A percentile compares a stretch with the other conserved stretches of the same genome.
phyloP scores from a whole-genome alignment of 1,140 invertebrate species.

The Bombyx mori region DNA sequence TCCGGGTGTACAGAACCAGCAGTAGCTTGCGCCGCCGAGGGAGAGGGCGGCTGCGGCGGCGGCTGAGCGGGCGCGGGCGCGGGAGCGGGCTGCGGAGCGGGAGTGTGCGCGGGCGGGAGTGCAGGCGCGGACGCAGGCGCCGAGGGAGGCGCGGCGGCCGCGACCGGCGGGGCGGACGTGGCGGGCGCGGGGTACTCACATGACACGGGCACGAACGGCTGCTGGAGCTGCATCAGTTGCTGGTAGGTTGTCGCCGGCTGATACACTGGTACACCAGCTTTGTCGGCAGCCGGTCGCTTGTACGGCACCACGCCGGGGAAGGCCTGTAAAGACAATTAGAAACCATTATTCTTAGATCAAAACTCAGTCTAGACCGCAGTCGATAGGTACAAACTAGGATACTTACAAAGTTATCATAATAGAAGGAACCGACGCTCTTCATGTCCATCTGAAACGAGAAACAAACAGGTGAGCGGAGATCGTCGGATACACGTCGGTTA shows the following conservation, averaged over 20 bases:
- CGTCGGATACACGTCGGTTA: constrained; percentile 28
- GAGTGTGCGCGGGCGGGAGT: constrained; percentile 66
- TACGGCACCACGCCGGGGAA: constrained; percentile 94
- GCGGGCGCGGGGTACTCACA: constrained; percentile 89
- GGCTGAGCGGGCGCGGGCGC: constrained; percentile 23
- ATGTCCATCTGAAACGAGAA: constrained; percentile 88
- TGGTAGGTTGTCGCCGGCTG: constrained; percentile 94
- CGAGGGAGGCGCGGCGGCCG: constrained; percentile 33
- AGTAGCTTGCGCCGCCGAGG: constrained; percentile 55
- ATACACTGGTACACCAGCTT: constrained; percentile 95
- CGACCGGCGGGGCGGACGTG: constrained; percentile 72
- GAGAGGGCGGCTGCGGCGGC: constrained; percentile 38
- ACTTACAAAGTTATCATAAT: constrained; percentile 96
- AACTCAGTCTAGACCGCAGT: not conserved
- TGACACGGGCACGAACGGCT: constrained; percentile 93
- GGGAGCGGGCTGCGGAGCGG: constrained; percentile 65
- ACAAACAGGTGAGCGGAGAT: constrained; percentile 53
- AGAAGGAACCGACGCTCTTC: constrained; percentile 93
- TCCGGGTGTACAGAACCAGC: constrained; percentile 39
- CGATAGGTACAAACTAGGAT: constrained; percentile 28
- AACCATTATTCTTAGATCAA: not conserved
- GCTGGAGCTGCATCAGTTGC: constrained; percentile 94
- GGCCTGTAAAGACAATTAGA: constrained; percentile 73
- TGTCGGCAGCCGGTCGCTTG: constrained; percentile 94
- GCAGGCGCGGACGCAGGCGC: constrained; percentile 36